These are phyloP conservation scores for Tribolium madens DNA, from an alignment of 1,140 invertebrate species.

Conservation along the genomic window DNA sequence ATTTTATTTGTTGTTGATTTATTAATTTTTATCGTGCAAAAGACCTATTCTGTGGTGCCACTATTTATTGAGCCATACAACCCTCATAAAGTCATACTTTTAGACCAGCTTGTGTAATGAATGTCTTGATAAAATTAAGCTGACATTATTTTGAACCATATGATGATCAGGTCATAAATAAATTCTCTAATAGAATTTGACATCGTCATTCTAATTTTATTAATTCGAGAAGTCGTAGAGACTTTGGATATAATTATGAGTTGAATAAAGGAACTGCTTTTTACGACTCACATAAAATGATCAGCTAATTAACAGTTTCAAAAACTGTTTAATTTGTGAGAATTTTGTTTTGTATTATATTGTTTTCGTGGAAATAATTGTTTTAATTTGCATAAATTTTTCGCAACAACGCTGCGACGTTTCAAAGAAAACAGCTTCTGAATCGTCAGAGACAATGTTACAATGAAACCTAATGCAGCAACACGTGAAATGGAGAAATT, in stretches of 20 bases:
- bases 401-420: background rate
- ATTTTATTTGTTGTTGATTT: too few relatives aligned
- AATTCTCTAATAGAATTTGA: slow-evolving; percentile 2
- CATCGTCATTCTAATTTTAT: slow-evolving; percentile 14
- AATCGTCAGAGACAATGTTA: background rate
- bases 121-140: background rate
- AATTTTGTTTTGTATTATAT: background rate
- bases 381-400: slow-evolving; percentile 5
- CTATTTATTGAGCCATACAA: slow-evolving; percentile 3
- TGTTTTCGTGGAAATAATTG: background rate
- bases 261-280: background rate
- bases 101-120: slow-evolving; percentile 11
- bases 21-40: too few relatives aligned
- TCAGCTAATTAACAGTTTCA: background rate
- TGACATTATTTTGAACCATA: background rate
- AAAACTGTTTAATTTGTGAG: background rate
- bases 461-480: slow-evolving; percentile 12
- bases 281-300: background rate
- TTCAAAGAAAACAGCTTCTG: background rate
- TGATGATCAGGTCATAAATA: slow-evolving; percentile 29
- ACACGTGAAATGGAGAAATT: slow-evolving; percentile 2
- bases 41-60: too few relatives aligned
- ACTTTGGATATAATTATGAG: background rate
- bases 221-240: background rate
- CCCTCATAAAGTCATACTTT: slow-evolving; percentile 26